Evolutionary conservation across 30 jellyfish, hydroid and myxozoan genomes (phyloP).

Genomic region (Phacellophora camtschatica): DNA sequence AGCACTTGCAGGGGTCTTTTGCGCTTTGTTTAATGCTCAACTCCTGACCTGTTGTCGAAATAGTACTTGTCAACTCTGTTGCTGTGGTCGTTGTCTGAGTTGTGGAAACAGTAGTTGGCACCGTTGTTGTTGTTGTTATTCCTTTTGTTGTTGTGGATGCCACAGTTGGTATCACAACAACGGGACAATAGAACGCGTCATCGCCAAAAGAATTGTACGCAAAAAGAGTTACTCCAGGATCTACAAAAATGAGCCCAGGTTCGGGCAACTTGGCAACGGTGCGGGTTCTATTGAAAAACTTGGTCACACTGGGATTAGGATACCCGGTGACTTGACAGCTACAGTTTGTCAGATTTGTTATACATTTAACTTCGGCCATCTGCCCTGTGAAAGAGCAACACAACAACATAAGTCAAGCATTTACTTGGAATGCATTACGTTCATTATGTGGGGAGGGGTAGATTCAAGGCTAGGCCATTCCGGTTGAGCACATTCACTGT

Average conservation of each 20-base stretch:
- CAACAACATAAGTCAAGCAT: background rate
- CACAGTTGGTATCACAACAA: slow-evolving; percentile 19
- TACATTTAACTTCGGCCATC: slow-evolving; percentile 54
- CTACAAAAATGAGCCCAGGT: slow-evolving; percentile 5
- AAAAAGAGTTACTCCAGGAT: slow-evolving; percentile 52
- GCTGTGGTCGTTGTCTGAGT: slow-evolving; percentile 45
- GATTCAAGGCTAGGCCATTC: no score
- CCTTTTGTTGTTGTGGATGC: slow-evolving; percentile 45
- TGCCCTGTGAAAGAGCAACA: slow-evolving; percentile 61
- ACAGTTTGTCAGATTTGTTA: slow-evolving; percentile 29
- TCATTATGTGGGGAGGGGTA: no score
- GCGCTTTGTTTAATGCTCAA: background rate
- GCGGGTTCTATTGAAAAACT: slow-evolving; percentile 25
- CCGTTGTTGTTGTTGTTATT: slow-evolving; percentile 23
- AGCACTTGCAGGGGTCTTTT: background rate
- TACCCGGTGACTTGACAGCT: slow-evolving; percentile 49
- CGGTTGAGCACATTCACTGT: no score
- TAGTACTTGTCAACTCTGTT: slow-evolving; percentile 27
- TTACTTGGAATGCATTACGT: background rate
- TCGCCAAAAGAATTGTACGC: slow-evolving; percentile 76
- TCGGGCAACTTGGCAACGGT: background rate
- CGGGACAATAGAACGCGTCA: slow-evolving; percentile 64
- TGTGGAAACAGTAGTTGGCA: slow-evolving; percentile 40
- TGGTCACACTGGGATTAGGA: slow-evolving; percentile 49
- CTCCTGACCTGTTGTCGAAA: slow-evolving; percentile 57